Conservation (phyloP, 2,888 invertebrate genomes). For the Heliconius ethilla region DNA sequence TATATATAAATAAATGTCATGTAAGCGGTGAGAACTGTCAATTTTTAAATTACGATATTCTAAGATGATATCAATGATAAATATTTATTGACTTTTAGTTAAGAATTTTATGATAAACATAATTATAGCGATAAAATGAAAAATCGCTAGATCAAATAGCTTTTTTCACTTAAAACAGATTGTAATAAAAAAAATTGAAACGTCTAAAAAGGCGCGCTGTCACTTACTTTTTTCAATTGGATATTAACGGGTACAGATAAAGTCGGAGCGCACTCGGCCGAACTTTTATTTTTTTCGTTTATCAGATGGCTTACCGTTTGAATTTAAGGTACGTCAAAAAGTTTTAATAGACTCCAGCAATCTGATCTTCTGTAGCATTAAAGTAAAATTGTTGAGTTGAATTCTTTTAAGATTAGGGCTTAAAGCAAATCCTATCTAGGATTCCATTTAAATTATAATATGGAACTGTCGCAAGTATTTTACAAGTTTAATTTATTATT, state of each 20-base stretch:
- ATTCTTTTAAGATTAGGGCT: conserved; percentile 33
- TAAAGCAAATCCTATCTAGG: conserved; percentile 17
- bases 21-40: not conserved
- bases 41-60: not conserved
- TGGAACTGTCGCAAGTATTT: not conserved
- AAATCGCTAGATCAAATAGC: conserved; percentile 1
- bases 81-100: not conserved
- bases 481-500: not conserved
- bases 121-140: not conserved
- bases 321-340: conserved; percentile 78
- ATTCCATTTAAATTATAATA: conserved; percentile 7
- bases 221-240: conserved; percentile 78
- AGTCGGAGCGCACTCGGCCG: conserved; percentile 62
- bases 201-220: conserved; percentile 55
- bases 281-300: conserved; percentile 65
- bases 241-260: conserved; percentile 79
- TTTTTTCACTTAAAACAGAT: conserved; percentile 18
- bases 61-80: not conserved
- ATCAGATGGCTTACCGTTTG: conserved; percentile 81
- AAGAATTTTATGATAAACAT: not conserved
- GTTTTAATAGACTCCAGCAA: conserved; percentile 78
- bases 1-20: conserved; percentile 15
- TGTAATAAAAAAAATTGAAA: conserved; percentile 40
- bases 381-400: conserved; percentile 58
- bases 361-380: conserved; percentile 70